Conservation (phyloP, 2,797 vertebrate species). For the Potorous gilbertii region DNA sequence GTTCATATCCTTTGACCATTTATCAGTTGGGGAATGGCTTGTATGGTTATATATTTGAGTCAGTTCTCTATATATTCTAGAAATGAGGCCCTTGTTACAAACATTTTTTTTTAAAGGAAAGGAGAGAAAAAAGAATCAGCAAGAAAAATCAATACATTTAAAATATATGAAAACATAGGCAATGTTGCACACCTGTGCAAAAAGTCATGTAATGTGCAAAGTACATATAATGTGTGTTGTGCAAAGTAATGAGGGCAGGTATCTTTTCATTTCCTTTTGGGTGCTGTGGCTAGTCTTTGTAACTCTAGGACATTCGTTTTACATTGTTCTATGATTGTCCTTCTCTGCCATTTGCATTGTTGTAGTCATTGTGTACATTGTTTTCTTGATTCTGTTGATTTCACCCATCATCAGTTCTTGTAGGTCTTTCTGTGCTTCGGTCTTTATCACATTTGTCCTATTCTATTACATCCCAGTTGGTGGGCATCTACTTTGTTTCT, state of each 20-base stretch:
- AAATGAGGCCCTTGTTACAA: too few species aligned
- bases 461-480: background rate
- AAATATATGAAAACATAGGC: background rate
- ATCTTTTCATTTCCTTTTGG: background rate
- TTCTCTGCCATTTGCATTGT: background rate
- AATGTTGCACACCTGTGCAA: background rate
- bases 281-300: background rate
- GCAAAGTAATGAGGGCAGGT: background rate
- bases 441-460: background rate
- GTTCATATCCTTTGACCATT: too few species aligned
- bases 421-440: background rate
- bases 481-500: background rate
- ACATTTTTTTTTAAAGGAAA: background rate
- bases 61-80: too few species aligned
- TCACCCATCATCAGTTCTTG: background rate
- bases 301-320: background rate
- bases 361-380: background rate
- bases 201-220: background rate
- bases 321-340: background rate
- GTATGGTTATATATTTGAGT: too few species aligned
- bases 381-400: background rate
- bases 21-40: too few species aligned
- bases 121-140: background rate
- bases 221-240: background rate
- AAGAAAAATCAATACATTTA: background rate